Evolutionary conservation across 1,140 invertebrate species (phyloP), one percentile per base, ranked within the genome.

Genomic region (Eupeodes corollae): DNA sequence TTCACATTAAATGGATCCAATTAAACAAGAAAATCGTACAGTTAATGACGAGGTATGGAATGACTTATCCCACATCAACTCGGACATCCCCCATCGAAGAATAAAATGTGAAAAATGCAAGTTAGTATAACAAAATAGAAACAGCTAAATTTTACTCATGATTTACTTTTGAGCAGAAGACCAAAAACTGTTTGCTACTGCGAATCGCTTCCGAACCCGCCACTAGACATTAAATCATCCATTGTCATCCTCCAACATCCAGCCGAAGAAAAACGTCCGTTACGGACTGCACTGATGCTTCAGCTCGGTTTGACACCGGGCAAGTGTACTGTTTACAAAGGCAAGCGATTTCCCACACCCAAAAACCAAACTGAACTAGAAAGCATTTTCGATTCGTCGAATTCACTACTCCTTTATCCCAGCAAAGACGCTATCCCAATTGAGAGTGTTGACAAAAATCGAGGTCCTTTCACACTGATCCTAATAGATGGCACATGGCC

Each of bases 401-500:
- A 89, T 62, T 86, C 86, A 26, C 53, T 92, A 44, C 69, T 95
- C 32, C 59, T 94, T 5, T 94, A 90, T 72, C 91, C 90, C 30
- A 88, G 87, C 44, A 73, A 78, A 56, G 70, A 75, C 55, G 82
- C 91, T 9, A 58, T 68, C 12, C 64, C 65, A 26, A 43, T 68
- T 43, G 64, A 68, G 39, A 40, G 53, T n/a, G 70, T 85, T 15
- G 63, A 67, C 44, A 58, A 56, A 42, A 11, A n/a, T 5, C 59
- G 55, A 56, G 53, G 50, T 51, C 68, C 63, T 57, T 91, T 88
- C 57, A 93, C 89, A 69, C 71, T 95, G 34, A 72, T 96, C 37
- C 68, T 96, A 42, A 78, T 96, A 52, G 91, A 96, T 78, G 91
- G 91, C 26, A 96, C 91, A 31, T 96, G 91, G 91, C 82, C 86